Base-by-base conservation (phyloP, 2,888 invertebrate genomes). In the Gastracanthus pulcherrimus region DNA sequence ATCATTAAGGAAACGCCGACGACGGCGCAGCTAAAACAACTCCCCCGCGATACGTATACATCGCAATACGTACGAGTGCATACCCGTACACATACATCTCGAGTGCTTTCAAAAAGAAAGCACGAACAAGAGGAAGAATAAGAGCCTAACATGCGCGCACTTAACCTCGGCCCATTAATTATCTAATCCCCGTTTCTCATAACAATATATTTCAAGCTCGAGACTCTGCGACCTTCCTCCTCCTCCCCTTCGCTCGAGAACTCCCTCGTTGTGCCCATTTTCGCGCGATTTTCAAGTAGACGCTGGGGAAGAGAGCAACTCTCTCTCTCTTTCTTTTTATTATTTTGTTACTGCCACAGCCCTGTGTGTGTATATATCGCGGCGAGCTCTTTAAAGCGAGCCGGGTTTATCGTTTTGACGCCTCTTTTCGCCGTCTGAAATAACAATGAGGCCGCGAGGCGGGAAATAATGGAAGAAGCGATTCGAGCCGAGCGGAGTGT, bases 111-210 rank as follows among this genome's bases (percentile, higher is more conserved):
- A 48, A 64, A 34, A 19, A 23, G 41, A 19, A 26, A 48, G 16
- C 38, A 48, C 36, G 29, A 34, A 34, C 16, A 62, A 62, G 34
- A 76, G 55, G 29, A 58, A 41, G 45, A 55, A 26, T 19, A 62
- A 36, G 23, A 31, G 45, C 38, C 58, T 72, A 58, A 45, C 45
- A 58, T 72, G 41, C 11, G 82, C 69, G 70, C 83, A 84, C 83
- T 84, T 82, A 84, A 84, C 84, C 82, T 83, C 81, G 82, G 83
- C 70, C 82, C 84, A 85, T 85, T 85, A 84, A 84, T 85, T 84
- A 85, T 84, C 85, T 84, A 84, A 85, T 85, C 84, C 84, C 81
- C 78, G 84, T 77, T 74, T 23, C 83, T 83, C 83, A 82, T 83
- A 83, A 83, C 83, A 83, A 80, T 83, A 83, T 82, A 83, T 83